Percentiles rank a stretch among this genome's conserved stretches.
phyloP scores from a whole-genome alignment of 1,140 invertebrate genomes.

The Drosophila subobscura region DNA sequence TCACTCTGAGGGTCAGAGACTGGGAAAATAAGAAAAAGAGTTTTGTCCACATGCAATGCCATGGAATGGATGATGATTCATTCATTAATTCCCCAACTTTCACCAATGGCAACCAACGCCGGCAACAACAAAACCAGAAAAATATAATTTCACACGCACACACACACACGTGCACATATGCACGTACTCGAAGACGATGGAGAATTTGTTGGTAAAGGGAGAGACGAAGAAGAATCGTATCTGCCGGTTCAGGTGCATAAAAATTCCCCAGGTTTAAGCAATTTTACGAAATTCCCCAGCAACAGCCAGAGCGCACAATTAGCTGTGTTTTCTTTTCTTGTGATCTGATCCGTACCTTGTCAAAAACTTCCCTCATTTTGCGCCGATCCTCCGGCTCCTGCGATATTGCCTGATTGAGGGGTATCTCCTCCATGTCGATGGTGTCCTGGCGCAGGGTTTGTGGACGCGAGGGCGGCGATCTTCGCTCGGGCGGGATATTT shows the following conservation, averaged over 20 bases:
- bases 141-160: conserved; percentile 52
- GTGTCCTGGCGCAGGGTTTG: conserved; percentile 75
- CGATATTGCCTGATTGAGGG: conserved; percentile 58
- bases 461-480: conserved; percentile 52
- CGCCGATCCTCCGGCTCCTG: conserved; percentile 71
- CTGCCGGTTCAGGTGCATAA: background rate
- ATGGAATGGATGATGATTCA: conserved; percentile 47
- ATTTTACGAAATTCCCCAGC: background rate
- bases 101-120: conserved; percentile 38
- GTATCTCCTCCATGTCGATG: conserved; percentile 79
- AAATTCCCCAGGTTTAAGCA: background rate
- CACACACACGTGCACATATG: background rate
- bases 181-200: too few species aligned
- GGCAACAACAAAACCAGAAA: conserved; percentile 24
- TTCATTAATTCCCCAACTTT: conserved; percentile 41
- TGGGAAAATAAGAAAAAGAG: conserved; percentile 2
- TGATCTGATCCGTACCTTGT: conserved; percentile 51
- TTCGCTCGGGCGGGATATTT: conserved; percentile 63
- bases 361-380: conserved; percentile 70
- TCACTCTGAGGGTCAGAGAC: background rate
- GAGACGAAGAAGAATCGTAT: too few species aligned
- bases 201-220: too few species aligned
- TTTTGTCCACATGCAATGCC: background rate
- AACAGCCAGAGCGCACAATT: too few species aligned
- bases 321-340: background rate